These are phyloP conservation scores for Thomomys bottae DNA, from an alignment of 2,113 vertebrate species.

Conservation along the genomic window DNA sequence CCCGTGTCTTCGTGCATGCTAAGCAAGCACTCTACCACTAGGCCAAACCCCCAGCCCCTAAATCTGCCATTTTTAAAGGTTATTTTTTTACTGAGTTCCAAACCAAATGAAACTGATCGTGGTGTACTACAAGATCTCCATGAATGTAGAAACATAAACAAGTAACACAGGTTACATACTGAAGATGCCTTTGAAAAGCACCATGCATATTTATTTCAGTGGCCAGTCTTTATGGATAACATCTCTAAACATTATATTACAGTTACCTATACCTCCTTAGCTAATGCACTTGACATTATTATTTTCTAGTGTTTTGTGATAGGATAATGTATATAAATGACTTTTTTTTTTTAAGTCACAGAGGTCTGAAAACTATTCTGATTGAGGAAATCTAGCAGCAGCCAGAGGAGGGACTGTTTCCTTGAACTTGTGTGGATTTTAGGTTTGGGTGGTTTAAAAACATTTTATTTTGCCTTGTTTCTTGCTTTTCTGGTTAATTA, in stretches of 20 bases:
- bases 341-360: slow-evolving; percentile 60
- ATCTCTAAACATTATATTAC: not conserved
- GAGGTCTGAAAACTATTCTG: slow-evolving; percentile 27
- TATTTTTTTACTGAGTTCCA: slow-evolving; percentile 45
- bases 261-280: not conserved
- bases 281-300: not conserved
- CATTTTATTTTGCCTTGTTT: slow-evolving; percentile 51
- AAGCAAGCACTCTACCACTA: too few relatives aligned
- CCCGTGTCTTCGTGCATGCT: too few relatives aligned
- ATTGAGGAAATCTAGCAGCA: slow-evolving; percentile 51
- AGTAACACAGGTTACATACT: not conserved
- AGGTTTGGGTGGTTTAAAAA: not conserved
- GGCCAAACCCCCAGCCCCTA: too few relatives aligned
- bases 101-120: slow-evolving; percentile 34
- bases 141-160: slow-evolving; percentile 15
- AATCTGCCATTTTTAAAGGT: not conserved
- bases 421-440: slow-evolving; percentile 42
- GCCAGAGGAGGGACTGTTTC: slow-evolving; percentile 45
- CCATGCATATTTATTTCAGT: not conserved
- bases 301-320: slow-evolving; percentile 38
- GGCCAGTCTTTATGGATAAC: slow-evolving; percentile 28
- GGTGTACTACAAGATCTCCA: not conserved
- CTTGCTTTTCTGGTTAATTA: slow-evolving; percentile 45
- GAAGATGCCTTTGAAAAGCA: not conserved
- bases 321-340: not conserved